A percentile compares a stretch with the other conserved stretches of the same genome.
phyloP scores from a whole-genome alignment of 2,797 vertebrate genomes.

The Sus cebifrons region DNA sequence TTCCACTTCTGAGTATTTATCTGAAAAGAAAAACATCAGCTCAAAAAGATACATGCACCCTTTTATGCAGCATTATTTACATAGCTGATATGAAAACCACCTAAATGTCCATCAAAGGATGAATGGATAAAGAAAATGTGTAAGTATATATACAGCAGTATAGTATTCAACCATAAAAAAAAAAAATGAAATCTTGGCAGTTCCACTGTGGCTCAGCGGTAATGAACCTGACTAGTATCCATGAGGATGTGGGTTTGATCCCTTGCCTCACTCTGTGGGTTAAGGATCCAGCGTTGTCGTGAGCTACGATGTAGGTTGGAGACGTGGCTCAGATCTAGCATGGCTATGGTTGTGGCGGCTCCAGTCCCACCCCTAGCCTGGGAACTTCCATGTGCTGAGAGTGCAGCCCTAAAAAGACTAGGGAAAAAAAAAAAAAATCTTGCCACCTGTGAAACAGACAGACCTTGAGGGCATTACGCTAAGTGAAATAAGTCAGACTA shows the following conservation, averaged over 20 bases:
- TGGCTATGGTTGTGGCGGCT: too few species aligned
- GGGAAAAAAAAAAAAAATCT: not conserved
- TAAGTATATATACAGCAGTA: not conserved
- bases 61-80: not conserved
- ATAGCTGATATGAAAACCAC: not conserved
- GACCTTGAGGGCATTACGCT: not conserved
- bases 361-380: too few species aligned
- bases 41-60: not conserved
- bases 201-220: too few species aligned
- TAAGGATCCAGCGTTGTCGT: too few species aligned
- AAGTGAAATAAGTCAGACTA: not conserved
- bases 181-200: not conserved
- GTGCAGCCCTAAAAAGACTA: too few species aligned
- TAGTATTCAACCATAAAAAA: not conserved
- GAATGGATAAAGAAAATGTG: not conserved
- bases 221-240: too few species aligned
- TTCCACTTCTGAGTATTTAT: not conserved
- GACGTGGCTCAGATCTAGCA: too few species aligned
- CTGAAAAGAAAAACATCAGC: not conserved
- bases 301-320: too few species aligned
- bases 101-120: not conserved
- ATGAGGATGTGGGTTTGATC: too few species aligned
- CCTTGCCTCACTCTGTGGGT: too few species aligned
- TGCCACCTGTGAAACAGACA: constrained; percentile 1
- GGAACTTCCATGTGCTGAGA: too few species aligned